Base-by-base conservation (phyloP, 1,140 invertebrate species). In the Drosophila setifemur region DNA sequence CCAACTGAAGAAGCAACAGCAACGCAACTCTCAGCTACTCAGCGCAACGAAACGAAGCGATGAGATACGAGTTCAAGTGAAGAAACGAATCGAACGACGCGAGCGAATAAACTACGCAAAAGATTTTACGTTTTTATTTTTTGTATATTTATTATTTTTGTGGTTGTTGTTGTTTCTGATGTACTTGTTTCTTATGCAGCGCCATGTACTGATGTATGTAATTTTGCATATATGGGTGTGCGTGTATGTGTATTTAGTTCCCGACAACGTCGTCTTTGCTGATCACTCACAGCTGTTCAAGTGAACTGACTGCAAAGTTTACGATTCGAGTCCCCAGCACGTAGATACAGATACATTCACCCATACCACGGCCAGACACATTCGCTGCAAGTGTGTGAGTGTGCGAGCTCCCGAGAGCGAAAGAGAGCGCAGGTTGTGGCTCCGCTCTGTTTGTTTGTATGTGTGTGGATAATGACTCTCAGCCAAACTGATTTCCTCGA, bases 231-330 rank as follows among this genome's bases (percentile, higher is more conserved):
- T 40, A 53, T 29, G 25, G 16, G 43, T 18, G 48, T 49, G 19
- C 49, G 54, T 45, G 39, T 49, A 12, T 66, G 12, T 49, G 40
- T 69, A 45, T 39, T 40, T 67, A 19, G 40, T 61, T 45, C 64
- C 78, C 78, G 78, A 69, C 57, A 66, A 78, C 58, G 69, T 73
- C 75, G 69, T 73, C 63, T 78, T 77, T 53, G 50, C 50, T 53
- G 78, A 82, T 82, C 78, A 69, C 77, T 83, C 81, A 82, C 78
- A 82, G 78, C 78, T 82, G 78, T 82, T 82, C 73, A 78, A 82
- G 73, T 82, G 78, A 77, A 82, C 77, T 77, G 77, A 66, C 55
- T 50, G 68, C 55, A 70, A 73, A 83, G 69, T 82, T 83, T 76
- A 83, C 43, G 69, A 73, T 45, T 73, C 61, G 63, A 85, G 52